Base-by-base conservation (phyloP, 2,888 invertebrate genomes). In the Drosophila putrida region DNA sequence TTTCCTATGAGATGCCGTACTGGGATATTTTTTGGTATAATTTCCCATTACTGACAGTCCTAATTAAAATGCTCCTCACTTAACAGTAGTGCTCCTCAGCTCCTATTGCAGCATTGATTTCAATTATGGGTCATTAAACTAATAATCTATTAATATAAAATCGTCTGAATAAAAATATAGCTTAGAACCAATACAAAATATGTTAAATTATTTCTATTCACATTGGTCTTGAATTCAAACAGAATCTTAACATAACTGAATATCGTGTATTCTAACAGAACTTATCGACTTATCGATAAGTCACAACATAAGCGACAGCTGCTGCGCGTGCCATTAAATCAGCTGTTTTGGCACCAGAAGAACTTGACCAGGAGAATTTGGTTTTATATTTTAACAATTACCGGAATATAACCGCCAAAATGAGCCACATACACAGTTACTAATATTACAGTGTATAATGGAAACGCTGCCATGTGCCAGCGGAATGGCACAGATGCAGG, bases 391-490 rank as follows among this genome's bases (percentile, higher is more conserved):
- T 43, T 47, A 61, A 59, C 11, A 71, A 70, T 63, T 64, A 71
- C 49, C 25, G 33, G 57, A 55, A 39, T 43, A 51, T 20, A 36
- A 41, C 8, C 49, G 51, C 70, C 54, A 65, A 69, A 61, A 83
- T 86, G 81, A 46, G 38, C 36, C 38, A 51, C 20, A 47, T 15
- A 36, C 20, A 49, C 0, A 44, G 28, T 6, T 43, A 65, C 15
- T 46, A 67, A 28, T 25, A 59, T 50, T 43, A 35, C 35, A 49
- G 6, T 28, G 27, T 35, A 54, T 38, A 20, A 85, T 85, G 87
- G 78, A 84, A 64, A 70, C 81, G 51, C 65, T 87, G 43, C 58
- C 71, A 41, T 74, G 83, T 65, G 69, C 63, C 55, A 73, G 49
- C 50, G 74, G 72, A 51, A 58, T 72, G 43, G 58, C 50, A 20